Percentiles rank a stretch among this genome's conserved stretches.
Evolutionary conservation across 2,113 vertebrate genomes (phyloP).

Genomic region (Formicarius rufipectus): DNA sequence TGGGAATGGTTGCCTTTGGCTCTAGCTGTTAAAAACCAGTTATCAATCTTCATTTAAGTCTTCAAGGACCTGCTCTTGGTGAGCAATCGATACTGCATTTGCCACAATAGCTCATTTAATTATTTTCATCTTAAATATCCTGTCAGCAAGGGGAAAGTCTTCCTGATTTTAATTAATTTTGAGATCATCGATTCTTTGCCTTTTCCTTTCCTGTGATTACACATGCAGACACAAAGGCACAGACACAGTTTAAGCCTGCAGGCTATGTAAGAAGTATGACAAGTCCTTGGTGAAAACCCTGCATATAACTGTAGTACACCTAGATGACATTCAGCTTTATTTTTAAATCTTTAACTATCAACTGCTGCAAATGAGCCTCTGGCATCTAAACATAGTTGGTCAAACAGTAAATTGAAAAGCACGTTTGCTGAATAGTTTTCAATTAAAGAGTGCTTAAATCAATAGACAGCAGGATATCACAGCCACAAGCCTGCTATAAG

Average conservation of each 20-base stretch:
- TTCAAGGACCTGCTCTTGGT: slow-evolving; percentile 51
- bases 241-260: slow-evolving; percentile 11
- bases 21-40: slow-evolving; percentile 34
- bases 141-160: slow-evolving; percentile 48
- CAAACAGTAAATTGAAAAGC: slow-evolving; percentile 32
- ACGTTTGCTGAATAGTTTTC: slow-evolving; percentile 22
- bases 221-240: background rate
- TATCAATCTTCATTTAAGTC: slow-evolving; percentile 57
- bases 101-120: slow-evolving; percentile 70
- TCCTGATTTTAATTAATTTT: slow-evolving; percentile 74
- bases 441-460: slow-evolving; percentile 37
- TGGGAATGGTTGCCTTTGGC: slow-evolving; percentile 36
- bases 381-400: background rate
- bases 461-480: background rate
- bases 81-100: slow-evolving; percentile 71
- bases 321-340: background rate
- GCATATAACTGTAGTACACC: background rate
- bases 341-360: slow-evolving; percentile 41
- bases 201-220: slow-evolving; percentile 34
- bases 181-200: slow-evolving; percentile 62
- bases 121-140: slow-evolving; percentile 72
- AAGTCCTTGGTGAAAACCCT: background rate
- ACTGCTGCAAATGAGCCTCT: background rate
- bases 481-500: background rate
- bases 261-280: slow-evolving; percentile 23